Evolutionary conservation across 2,888 invertebrate genomes (phyloP).

Genomic region (Pachydiplax longipennis): DNA sequence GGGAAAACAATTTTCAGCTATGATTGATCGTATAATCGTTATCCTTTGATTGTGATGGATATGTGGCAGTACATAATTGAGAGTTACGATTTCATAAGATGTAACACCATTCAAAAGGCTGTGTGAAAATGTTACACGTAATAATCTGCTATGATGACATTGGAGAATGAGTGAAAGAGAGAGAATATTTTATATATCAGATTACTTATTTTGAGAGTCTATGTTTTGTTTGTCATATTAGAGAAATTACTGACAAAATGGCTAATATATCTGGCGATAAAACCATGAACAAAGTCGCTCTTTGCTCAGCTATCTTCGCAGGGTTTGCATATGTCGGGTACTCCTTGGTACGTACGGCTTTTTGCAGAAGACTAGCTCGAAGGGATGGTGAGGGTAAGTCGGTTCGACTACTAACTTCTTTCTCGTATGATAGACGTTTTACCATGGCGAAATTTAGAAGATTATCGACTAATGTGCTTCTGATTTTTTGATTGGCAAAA

Average conservation of each 20-base stretch:
- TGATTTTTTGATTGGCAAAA: no score
- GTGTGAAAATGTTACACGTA: neutral
- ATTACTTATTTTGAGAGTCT: neutral
- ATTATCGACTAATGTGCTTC: no score
- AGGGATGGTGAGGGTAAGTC: constrained; percentile 56
- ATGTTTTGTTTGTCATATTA: neutral
- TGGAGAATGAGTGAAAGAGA: neutral
- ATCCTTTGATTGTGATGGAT: neutral
- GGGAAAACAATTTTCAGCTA: neutral
- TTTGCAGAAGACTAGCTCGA: constrained; percentile 57
- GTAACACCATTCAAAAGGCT: neutral
- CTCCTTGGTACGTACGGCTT: constrained; percentile 60
- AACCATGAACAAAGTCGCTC: constrained; percentile 61
- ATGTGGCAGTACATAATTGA: neutral
- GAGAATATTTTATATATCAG: neutral
- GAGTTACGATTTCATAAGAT: neutral
- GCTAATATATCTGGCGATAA: constrained; percentile 56
- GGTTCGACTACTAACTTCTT: neutral
- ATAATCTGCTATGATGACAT: neutral
- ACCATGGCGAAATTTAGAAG: no score
- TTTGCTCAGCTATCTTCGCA: constrained; percentile 62
- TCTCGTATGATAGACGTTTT: no score
- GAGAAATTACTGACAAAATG: constrained; percentile 47
- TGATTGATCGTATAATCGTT: neutral
- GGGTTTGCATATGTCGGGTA: constrained; percentile 63